phyloP scores from a whole-genome alignment of 2,113 vertebrate species.

The Callaeas wilsoni region DNA sequence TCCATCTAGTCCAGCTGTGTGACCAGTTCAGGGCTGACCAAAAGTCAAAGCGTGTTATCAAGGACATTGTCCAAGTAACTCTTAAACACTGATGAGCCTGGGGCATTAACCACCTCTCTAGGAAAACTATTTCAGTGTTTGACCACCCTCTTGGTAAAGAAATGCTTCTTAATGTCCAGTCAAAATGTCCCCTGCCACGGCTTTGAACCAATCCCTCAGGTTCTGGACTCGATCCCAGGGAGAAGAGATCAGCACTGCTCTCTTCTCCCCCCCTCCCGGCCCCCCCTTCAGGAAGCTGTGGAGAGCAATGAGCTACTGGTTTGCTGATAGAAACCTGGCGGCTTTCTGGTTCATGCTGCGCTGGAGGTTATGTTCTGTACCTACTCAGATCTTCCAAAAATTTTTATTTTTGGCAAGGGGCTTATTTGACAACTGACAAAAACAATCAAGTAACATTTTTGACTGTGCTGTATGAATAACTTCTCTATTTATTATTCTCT shows the following conservation, averaged over 20 bases:
- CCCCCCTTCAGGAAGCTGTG: not conserved
- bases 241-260: not conserved
- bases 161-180: not conserved
- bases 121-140: not conserved
- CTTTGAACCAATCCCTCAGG: not conserved
- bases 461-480: not conserved
- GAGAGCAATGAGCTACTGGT: not conserved
- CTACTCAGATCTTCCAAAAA: not conserved
- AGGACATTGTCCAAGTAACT: not conserved
- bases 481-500: not conserved
- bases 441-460: not conserved
- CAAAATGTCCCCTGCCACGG: not conserved
- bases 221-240: not conserved
- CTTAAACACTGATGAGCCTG: not conserved
- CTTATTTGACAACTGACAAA: not conserved
- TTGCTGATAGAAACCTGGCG: not conserved
- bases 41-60: not conserved
- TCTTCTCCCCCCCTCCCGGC: not conserved
- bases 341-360: not conserved
- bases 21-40: not conserved
- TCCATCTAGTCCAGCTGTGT: not conserved
- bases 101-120: not conserved
- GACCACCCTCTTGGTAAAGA: not conserved
- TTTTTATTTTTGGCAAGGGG: not conserved
- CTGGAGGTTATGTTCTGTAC: not conserved